Percentiles rank a stretch among this genome's conserved stretches.
These are phyloP conservation scores for Thysanoteuthis rhombus DNA, from an alignment of 2,888 invertebrate species.

Conservation along the genomic window DNA sequence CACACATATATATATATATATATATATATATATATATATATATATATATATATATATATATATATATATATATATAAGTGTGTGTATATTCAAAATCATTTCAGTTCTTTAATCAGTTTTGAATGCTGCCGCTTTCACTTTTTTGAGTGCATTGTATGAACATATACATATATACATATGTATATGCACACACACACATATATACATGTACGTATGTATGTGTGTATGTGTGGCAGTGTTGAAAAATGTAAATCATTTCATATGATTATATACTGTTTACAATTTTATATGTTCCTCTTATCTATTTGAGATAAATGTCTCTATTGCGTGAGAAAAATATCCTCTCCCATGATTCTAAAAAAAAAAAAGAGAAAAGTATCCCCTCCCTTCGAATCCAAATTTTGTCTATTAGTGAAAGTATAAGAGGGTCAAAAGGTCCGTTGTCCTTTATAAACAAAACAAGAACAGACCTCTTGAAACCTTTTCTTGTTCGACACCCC, in stretches of 20 bases:
- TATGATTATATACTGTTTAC: background rate
- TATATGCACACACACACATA: background rate
- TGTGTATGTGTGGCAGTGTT: background rate
- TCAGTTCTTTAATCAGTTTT: too few relatives aligned
- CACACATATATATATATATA: background rate
- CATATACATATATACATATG: background rate
- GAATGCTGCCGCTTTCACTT: too few relatives aligned
- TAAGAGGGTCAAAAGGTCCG: background rate
- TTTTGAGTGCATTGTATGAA: fast-evolving
- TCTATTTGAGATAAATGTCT: background rate
- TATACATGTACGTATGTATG: too few relatives aligned
- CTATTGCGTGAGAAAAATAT: background rate
- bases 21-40: too few relatives aligned
- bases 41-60: too few relatives aligned
- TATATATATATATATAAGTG: too few relatives aligned
- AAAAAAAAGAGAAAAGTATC: background rate
- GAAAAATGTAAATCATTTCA: background rate
- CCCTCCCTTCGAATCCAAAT: background rate
- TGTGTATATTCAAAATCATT: too few relatives aligned
- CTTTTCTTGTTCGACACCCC: background rate
- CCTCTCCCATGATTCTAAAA: background rate
- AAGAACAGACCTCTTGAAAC: background rate
- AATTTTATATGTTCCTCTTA: too few relatives aligned
- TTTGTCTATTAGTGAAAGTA: background rate
- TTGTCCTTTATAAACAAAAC: slow-evolving; percentile 12